A percentile compares a stretch with the other conserved stretches of the same genome.
Conservation (phyloP, 2,797 vertebrate species). For the Limosa lapponica region DNA sequence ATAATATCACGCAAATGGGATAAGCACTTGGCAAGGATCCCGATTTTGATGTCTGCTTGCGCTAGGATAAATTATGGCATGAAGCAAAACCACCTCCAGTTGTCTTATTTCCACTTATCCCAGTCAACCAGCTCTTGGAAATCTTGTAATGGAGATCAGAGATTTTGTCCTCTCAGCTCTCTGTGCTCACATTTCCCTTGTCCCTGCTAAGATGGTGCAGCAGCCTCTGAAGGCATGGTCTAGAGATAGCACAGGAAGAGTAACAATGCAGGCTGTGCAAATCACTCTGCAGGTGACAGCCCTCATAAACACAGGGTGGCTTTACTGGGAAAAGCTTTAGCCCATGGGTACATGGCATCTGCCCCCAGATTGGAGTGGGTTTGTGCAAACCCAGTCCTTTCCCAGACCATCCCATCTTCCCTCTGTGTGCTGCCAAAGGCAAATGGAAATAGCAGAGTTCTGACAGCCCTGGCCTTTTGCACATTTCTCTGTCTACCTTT, state of each 20-base stretch:
- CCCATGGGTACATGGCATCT: background rate
- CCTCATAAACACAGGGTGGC: background rate
- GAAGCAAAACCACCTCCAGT: background rate
- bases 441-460: background rate
- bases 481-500: background rate
- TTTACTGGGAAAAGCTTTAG: background rate
- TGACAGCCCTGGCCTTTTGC: background rate
- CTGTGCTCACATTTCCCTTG: background rate
- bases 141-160: background rate
- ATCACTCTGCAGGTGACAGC: too few relatives aligned
- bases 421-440: background rate
- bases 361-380: fast-evolving
- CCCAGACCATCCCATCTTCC: background rate
- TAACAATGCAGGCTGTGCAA: too few relatives aligned
- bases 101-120: background rate
- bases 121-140: background rate
- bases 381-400: background rate
- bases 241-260: background rate
- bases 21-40: constrained; percentile 6
- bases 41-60: background rate
- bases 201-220: background rate
- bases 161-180: background rate
- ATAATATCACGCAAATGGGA: background rate
- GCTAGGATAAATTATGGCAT: background rate
- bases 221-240: background rate